Evolutionary conservation across 2,888 invertebrate genomes (phyloP), one percentile per base, ranked within the genome.

Genomic region (Brachyopa scutellaris): DNA sequence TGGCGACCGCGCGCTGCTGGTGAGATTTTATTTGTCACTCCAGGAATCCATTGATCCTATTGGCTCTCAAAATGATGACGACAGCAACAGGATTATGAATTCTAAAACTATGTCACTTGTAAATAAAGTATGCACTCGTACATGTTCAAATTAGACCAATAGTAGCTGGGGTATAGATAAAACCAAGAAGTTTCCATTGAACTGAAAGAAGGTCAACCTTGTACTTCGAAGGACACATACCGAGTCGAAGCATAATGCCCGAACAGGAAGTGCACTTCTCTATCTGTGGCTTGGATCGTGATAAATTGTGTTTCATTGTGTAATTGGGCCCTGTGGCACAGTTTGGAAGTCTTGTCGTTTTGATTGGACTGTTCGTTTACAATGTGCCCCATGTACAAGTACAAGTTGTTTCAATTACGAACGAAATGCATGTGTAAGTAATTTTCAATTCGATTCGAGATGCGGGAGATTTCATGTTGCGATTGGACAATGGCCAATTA

Each of bases 271-370:
- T 55, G 49, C 64, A 57, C 55, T 55, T 38, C 23, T 59, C 23
- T 59, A 40, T 67, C 59, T 66, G 9, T 49, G 9, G 7, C 19
- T 57, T 1, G 11, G 8, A 47, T 66, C 40, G 15, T 40, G 49
- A 66, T 55, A 57, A 49, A 73, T 29, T 47, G 13, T 40, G 42
- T 74, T 38, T 23, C 59, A 51, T 74, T 74, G 74, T 51, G 51
- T 59, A 51, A 66, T 51, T 51, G 31, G 40, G 15, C 49, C 40
- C 66, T 6, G 42, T 8, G 38, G 73, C 49, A 40, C 49, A n/a
- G 49, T 73, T 55, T 59, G 29, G 42, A 42, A 29, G 19, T 19
- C 11, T 40, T 19, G 38, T 15, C 31, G 31, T 31, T 59, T 19
- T 4, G 61, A 45, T 61, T 45, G 61, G 59, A 7, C 29, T 13